Base-by-base conservation (phyloP, 2,797 vertebrate species). In the Paguma larvata region DNA sequence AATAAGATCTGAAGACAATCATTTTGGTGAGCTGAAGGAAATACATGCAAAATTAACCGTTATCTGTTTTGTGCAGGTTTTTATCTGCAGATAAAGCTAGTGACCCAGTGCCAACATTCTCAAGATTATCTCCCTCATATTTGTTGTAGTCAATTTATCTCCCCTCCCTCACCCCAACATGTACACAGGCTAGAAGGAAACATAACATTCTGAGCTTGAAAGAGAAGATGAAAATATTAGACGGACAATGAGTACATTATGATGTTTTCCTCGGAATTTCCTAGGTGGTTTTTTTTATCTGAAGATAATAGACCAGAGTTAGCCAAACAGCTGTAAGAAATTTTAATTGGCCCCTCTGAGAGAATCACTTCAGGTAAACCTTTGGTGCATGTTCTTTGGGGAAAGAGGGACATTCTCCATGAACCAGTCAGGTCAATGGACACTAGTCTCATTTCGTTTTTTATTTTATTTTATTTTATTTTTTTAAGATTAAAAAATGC, bases 11-110 rank as follows among this genome's bases (percentile, higher is more conserved):
- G 53, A 97, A 95, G 85, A 97, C 80, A 97, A 96, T 98, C 44
- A 95, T 98, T 97, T 98, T 72, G 79, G 96, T 95, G 95, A 97
- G 65, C 63, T 92, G 92, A 44, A 79, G 95, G 75, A 95, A 94
- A 96, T 95, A 93, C 73, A 82, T 80, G 80, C 68, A 85, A 95
- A 97, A 91, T 94, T 96, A 96, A 46, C 73, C 46, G 91, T 98
- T 96, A 96, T 97, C 32, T 97, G 86, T 96, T 96, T 95, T 91
- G 72, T 97, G 53, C 27, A 59, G 84, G 80, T 65, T 94, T 97
- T 97, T 92, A 97, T 97, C 78, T 97, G 51, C 48, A 90, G 77
- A 82, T 95, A 96, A 95, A 97, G 68, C 80, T 87, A 38, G 82
- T 73, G 77, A 96, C 95, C 85, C 41, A 32, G 51, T 48, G 78